A percentile compares a stretch with the other conserved stretches of the same genome.
These are phyloP conservation scores for Berghia stephanieae DNA, from an alignment of 1,140 invertebrate species.

Conservation along the genomic window DNA sequence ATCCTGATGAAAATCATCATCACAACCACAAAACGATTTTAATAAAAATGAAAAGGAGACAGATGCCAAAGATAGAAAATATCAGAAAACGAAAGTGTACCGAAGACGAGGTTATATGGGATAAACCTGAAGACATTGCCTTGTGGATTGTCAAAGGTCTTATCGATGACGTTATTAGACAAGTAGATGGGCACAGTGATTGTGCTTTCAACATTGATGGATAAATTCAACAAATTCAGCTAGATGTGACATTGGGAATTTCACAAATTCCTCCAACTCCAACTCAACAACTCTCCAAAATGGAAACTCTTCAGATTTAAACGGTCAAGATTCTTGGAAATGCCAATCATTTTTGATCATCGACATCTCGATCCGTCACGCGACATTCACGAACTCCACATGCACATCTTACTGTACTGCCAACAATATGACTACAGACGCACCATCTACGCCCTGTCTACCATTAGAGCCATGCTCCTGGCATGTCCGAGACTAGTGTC, in stretches of 20 bases:
- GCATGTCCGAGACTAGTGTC: conserved; percentile 80
- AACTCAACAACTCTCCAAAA: conserved; percentile 13
- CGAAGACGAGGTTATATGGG: no score
- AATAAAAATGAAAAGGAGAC: no score
- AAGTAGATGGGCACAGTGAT: no score
- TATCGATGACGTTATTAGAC: no score
- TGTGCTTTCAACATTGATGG: no score
- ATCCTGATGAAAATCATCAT: no score
- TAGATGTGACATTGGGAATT: background rate
- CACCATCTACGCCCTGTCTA: conserved; percentile 81
- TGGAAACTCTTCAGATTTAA: conserved; percentile 9
- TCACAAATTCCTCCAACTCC: background rate
- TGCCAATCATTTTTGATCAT: conserved; percentile 31
- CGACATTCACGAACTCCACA: conserved; percentile 79
- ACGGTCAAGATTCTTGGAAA: background rate
- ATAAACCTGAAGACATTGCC: conserved; percentile 23
- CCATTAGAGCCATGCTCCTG: conserved; percentile 78
- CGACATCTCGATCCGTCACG: conserved; percentile 39
- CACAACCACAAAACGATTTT: no score
- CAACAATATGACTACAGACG: conserved; percentile 82
- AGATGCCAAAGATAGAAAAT: no score
- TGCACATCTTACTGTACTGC: conserved; percentile 84
- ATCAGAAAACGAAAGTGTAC: no score
- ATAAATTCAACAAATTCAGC: no score
- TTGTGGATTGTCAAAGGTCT: conserved; percentile 20